Percentiles rank a stretch among this genome's conserved stretches.
Conservation (phyloP, 2,888 invertebrate species). For the Atethmia centrago region DNA sequence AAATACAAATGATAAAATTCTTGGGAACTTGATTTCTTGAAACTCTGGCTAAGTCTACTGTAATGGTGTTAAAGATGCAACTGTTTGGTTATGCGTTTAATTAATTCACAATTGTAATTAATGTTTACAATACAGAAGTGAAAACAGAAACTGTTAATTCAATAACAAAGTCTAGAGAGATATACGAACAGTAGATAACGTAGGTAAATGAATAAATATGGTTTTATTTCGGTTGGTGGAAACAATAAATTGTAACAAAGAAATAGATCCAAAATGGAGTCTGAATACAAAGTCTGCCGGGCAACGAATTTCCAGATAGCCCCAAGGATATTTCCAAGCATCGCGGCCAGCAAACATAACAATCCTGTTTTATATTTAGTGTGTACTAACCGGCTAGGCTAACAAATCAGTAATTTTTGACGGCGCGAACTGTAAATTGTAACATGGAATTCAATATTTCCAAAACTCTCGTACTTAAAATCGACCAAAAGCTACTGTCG, state of each 20-base stretch:
- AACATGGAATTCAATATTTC: conserved; percentile 21
- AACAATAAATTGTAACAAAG: conserved; percentile 32
- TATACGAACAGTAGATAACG: conserved; percentile 27
- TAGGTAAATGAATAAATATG: conserved; percentile 37
- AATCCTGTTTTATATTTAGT: conserved; percentile 46
- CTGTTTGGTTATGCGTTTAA: conserved; percentile 11
- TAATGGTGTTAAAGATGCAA: conserved; percentile 25
- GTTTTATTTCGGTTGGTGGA: conserved; percentile 19
- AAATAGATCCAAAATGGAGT: conserved; percentile 30
- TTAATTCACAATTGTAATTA: conserved; percentile 26
- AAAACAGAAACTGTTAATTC: conserved; percentile 15
- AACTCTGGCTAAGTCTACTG: conserved; percentile 36
- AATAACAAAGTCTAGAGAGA: conserved; percentile 32
- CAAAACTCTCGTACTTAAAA: conserved; percentile 5
- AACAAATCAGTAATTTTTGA: conserved; percentile 47
- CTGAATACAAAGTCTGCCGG: conserved; percentile 36
- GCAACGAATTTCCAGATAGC: conserved; percentile 31
- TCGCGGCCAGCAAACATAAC: conserved; percentile 28
- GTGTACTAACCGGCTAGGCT: conserved; percentile 12
- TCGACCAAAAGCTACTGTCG: not conserved
- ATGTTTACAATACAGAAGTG: conserved; percentile 23
- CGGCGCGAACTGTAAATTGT: conserved; percentile 10
- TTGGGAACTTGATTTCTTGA: conserved; percentile 40
- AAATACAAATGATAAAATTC: conserved; percentile 56
- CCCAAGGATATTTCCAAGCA: conserved; percentile 38